These are phyloP conservation scores for Acleris laterana DNA, from an alignment of 2,888 invertebrate species.

Conservation along the genomic window DNA sequence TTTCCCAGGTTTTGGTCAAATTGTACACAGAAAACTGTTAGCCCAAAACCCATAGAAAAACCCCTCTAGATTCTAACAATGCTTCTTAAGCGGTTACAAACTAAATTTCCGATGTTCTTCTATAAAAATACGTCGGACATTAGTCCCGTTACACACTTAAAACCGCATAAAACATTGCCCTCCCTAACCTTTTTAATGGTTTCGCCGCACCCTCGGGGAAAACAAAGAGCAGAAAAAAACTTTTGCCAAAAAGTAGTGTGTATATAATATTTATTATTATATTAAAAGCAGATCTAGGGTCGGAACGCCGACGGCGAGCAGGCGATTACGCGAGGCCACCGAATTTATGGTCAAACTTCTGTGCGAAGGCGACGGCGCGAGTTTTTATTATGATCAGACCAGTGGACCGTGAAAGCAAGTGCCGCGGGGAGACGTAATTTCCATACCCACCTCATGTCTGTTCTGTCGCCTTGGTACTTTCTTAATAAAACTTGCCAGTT, in stretches of 20 bases:
- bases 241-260: constrained; percentile 73
- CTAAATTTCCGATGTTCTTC: constrained; percentile 50
- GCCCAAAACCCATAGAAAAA: neutral
- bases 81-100: neutral
- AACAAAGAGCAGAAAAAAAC: constrained; percentile 72
- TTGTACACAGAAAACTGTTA: too few species aligned
- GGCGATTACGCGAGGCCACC: constrained; percentile 74
- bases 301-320: constrained; percentile 69
- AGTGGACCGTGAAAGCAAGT: constrained; percentile 85
- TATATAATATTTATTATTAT: constrained; percentile 81
- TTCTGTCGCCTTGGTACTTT: constrained; percentile 79
- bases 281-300: constrained; percentile 77
- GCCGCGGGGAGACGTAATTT: constrained; percentile 79
- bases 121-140: constrained; percentile 71
- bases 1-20: too few species aligned
- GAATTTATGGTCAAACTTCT: constrained; percentile 85
- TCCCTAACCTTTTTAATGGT: constrained; percentile 81
- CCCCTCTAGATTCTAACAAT: neutral
- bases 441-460: constrained; percentile 79
- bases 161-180: constrained; percentile 80
- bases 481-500: constrained; percentile 74
- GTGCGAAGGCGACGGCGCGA: constrained; percentile 81
- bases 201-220: constrained; percentile 70
- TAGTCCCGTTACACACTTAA: constrained; percentile 80
- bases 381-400: constrained; percentile 85